phyloP scores from a whole-genome alignment of 2,797 vertebrate species.

The Enteromius viviparus region DNA sequence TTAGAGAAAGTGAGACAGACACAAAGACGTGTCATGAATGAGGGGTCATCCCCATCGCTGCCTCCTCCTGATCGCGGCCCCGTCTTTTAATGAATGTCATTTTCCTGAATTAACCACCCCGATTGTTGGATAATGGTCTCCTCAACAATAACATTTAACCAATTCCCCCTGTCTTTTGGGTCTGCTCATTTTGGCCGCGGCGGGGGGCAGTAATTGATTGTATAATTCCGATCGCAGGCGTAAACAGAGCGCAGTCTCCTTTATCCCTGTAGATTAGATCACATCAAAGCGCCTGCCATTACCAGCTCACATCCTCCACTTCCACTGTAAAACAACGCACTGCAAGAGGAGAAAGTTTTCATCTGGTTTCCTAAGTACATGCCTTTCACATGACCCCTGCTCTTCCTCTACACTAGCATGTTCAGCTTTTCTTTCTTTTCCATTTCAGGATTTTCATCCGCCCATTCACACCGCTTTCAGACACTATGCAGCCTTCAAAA shows the following conservation, averaged over 20 bases:
- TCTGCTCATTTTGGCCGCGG: constrained; percentile 79
- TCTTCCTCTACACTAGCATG: not conserved
- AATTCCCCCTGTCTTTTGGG: constrained; percentile 83
- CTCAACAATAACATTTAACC: constrained; percentile 85
- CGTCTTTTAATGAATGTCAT: constrained; percentile 86
- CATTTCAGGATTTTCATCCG: not conserved
- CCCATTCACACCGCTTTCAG: constrained; percentile 12
- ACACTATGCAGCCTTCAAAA: constrained; percentile 19
- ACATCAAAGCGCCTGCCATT: constrained; percentile 68
- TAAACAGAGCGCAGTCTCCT: constrained; percentile 79
- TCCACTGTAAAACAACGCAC: constrained; percentile 16
- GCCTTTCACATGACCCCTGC: constrained; percentile 13
- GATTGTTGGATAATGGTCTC: constrained; percentile 89
- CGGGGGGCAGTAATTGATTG: constrained; percentile 74
- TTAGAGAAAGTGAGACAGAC: constrained; percentile 44
- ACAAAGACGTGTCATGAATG: constrained; percentile 53
- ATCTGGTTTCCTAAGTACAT: not conserved
- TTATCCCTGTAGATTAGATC: constrained; percentile 66
- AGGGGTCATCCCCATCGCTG: constrained; percentile 65
- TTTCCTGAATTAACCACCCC: constrained; percentile 80
- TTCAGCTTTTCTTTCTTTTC: not conserved
- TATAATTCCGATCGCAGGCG: constrained; percentile 76
- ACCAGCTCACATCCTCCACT: constrained; percentile 15
- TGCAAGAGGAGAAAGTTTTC: constrained; percentile 13
- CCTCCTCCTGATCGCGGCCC: constrained; percentile 76